Evolutionary conservation across 2,797 vertebrate genomes (phyloP).

Genomic region (Alcedo quadribrachys): DNA sequence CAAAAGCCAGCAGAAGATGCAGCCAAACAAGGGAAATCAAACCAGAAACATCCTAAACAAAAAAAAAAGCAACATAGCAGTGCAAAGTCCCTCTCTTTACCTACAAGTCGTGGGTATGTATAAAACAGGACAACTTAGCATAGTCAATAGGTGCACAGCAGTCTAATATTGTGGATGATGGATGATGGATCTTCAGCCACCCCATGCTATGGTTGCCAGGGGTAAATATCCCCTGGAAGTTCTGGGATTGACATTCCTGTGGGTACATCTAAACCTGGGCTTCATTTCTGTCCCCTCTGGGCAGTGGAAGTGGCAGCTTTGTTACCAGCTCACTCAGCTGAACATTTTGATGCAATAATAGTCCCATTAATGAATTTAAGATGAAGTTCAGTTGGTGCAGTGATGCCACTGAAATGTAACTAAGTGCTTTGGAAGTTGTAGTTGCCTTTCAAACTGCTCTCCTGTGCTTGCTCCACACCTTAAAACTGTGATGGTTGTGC

Average conservation of each 20-base stretch:
- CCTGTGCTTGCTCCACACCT: not conserved
- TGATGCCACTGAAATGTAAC: not conserved
- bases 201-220: not conserved
- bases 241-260: not conserved
- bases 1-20: constrained; percentile 62
- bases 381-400: not conserved
- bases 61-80: constrained; percentile 70
- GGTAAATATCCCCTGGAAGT: not conserved
- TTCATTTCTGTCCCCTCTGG: not conserved
- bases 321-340: not conserved
- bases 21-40: constrained; percentile 72
- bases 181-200: not conserved
- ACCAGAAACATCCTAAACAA: constrained; percentile 72
- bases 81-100: constrained; percentile 69
- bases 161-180: not conserved
- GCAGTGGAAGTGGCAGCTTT: not conserved
- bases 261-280: not conserved
- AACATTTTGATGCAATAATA: not conserved
- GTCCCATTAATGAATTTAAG: not conserved
- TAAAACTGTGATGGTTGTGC: not conserved
- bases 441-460: not conserved
- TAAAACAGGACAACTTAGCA: constrained; percentile 40
- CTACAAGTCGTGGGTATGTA: constrained; percentile 78
- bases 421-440: not conserved
- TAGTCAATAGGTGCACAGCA: constrained; percentile 10